Evolutionary conservation across 2,113 vertebrate genomes (phyloP).

Genomic region (Pyrgilauda ruficollis): DNA sequence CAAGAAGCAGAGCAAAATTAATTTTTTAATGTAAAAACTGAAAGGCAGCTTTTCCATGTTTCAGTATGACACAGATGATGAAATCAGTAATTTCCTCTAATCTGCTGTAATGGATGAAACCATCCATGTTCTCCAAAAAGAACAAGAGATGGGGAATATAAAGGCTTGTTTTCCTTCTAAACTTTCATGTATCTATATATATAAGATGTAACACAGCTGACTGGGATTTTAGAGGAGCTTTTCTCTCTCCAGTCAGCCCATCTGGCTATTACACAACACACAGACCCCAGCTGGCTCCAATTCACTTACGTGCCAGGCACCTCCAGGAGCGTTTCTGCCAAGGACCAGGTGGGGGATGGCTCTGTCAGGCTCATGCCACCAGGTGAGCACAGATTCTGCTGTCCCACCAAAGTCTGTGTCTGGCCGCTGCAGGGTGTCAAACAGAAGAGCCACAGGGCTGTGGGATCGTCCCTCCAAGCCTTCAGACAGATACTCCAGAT

Average conservation of each 20-base stretch:
- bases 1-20: not conserved
- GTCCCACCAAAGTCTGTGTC: conserved; percentile 77
- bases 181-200: not conserved
- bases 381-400: conserved; percentile 75
- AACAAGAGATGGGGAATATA: not conserved
- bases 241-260: not conserved
- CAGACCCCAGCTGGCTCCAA: not conserved
- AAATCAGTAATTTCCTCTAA: not conserved
- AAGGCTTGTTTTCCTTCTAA: not conserved
- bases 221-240: not conserved
- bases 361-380: conserved; percentile 62
- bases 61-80: not conserved
- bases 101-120: not conserved
- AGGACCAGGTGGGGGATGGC: conserved; percentile 79
- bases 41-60: not conserved
- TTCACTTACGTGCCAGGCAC: conserved; percentile 81
- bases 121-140: not conserved
- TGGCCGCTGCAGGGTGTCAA: conserved; percentile 79
- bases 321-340: conserved; percentile 76
- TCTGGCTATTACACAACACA: not conserved
- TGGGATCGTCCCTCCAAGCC: conserved; percentile 79
- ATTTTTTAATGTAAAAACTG: not conserved
- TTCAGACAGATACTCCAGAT: conserved; percentile 80
- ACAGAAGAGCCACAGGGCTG: conserved; percentile 78
- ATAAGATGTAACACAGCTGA: not conserved